Evolutionary conservation across 1,140 invertebrate genomes (phyloP).

Genomic region (Scaptomyza hsui): DNA sequence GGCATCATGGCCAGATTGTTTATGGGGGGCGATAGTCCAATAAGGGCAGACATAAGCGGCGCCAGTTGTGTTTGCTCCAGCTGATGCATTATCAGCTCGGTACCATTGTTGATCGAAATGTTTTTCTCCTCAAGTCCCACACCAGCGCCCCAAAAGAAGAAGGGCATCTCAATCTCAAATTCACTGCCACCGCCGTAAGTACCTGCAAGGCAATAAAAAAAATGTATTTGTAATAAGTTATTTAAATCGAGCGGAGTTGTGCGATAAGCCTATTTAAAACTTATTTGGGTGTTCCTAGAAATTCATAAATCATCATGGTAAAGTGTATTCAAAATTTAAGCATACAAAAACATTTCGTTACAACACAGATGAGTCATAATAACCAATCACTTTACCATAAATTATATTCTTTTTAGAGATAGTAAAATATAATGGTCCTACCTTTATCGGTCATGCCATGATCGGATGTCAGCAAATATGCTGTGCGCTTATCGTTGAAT

Average conservation of each 20-base stretch:
- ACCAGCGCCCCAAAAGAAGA: slow-evolving; percentile 97
- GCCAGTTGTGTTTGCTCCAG: slow-evolving; percentile 95
- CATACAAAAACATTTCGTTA: not conserved
- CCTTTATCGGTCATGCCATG: slow-evolving; percentile 99
- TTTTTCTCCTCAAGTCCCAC: slow-evolving; percentile 82
- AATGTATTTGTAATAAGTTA: too few species aligned
- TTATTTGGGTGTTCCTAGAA: too few species aligned
- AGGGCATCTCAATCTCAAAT: slow-evolving; percentile 95
- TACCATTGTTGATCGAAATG: not conserved
- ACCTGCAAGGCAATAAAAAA: slow-evolving; percentile 76
- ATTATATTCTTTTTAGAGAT: too few species aligned
- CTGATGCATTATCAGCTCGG: slow-evolving; percentile 83
- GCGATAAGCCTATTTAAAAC: too few species aligned
- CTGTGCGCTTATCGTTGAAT: slow-evolving; percentile 92
- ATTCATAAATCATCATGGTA: too few species aligned
- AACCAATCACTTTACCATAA: too few species aligned
- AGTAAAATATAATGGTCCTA: slow-evolving; percentile 51
- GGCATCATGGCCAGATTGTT: slow-evolving; percentile 94
- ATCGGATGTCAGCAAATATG: slow-evolving; percentile 97
- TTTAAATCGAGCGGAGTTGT: too few species aligned
- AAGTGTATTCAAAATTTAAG: too few species aligned
- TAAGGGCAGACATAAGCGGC: slow-evolving; percentile 92
- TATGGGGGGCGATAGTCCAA: slow-evolving; percentile 94
- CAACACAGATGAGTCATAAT: too few species aligned
- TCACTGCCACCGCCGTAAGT: slow-evolving; percentile 95